Evolutionary conservation across 2,888 invertebrate genomes (phyloP).

Genomic region (Seira musarum): DNA sequence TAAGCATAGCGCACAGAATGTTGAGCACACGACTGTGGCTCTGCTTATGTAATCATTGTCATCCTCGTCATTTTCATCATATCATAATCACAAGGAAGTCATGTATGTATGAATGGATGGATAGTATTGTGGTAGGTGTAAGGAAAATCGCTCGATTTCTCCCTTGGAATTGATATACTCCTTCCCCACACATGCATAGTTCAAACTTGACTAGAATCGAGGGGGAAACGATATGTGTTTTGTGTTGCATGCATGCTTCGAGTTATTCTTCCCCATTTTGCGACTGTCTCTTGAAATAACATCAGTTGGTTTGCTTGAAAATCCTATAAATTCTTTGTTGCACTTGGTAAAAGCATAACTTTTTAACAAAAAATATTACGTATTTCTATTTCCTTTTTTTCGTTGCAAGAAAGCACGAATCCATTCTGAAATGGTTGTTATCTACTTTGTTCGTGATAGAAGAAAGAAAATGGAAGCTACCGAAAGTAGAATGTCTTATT

Average conservation of each 20-base stretch:
- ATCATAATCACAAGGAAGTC: neutral
- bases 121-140: neutral
- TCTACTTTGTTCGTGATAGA: conserved; percentile 55
- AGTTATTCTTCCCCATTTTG: conserved; percentile 51
- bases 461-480: neutral
- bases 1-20: too few species aligned
- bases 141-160: neutral
- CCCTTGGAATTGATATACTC: neutral
- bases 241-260: too few species aligned
- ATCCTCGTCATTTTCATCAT: conserved; percentile 11
- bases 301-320: conserved; percentile 41
- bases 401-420: too few species aligned
- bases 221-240: conserved; percentile 45
- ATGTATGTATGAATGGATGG: neutral
- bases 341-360: conserved; percentile 9
- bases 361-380: conserved; percentile 19
- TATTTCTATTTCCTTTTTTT: conserved; percentile 53
- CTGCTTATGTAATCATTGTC: neutral
- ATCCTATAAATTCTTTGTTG: conserved; percentile 30
- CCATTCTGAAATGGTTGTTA: conserved; percentile 55
- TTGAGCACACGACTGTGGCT: neutral
- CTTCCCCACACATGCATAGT: neutral
- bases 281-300: conserved; percentile 60
- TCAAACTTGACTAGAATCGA: conserved; percentile 25
- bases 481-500: conserved; percentile 30